A percentile compares a stretch with the other conserved stretches of the same genome.
These are phyloP conservation scores for Sesamia nonagrioides DNA, from an alignment of 1,140 invertebrate genomes.

Conservation along the genomic window DNA sequence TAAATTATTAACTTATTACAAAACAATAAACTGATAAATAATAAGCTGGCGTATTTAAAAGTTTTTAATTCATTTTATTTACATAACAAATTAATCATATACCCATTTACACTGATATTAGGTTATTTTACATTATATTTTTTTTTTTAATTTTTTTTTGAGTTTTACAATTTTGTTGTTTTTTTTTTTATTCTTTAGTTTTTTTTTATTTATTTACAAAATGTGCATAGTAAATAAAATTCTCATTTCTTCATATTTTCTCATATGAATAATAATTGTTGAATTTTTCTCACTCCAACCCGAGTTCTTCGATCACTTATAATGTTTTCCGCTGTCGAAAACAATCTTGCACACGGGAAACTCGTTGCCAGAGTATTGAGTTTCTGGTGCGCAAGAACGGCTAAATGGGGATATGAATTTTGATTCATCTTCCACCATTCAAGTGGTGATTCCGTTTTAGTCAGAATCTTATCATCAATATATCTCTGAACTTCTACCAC, in stretches of 20 bases:
- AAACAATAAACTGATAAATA: too few relatives aligned
- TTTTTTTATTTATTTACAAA: too few relatives aligned
- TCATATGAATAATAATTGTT: conserved; percentile 36
- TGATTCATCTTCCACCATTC: conserved; percentile 10
- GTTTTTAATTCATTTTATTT: too few relatives aligned
- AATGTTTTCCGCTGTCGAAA: conserved; percentile 49
- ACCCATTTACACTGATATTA: too few relatives aligned
- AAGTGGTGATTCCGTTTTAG: not conserved
- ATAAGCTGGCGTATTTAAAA: too few relatives aligned
- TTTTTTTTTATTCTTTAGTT: too few relatives aligned
- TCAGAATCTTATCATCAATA: conserved; percentile 11
- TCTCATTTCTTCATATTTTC: conserved; percentile 24
- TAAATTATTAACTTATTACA: too few relatives aligned
- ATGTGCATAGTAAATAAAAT: too few relatives aligned
- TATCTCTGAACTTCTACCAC: conserved; percentile 21
- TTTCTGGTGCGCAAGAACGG: conserved; percentile 25
- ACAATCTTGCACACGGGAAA: conserved; percentile 49
- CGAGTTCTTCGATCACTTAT: conserved; percentile 45
- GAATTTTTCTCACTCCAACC: conserved; percentile 45
- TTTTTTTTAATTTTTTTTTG: too few relatives aligned
- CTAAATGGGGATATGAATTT: conserved; percentile 15
- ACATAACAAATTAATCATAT: too few relatives aligned
- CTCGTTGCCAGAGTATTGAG: conserved; percentile 47
- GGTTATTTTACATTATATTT: too few relatives aligned
- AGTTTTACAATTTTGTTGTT: too few relatives aligned